Conservation (phyloP, 2,888 invertebrate genomes). For the Amphiduros pacificus region DNA sequence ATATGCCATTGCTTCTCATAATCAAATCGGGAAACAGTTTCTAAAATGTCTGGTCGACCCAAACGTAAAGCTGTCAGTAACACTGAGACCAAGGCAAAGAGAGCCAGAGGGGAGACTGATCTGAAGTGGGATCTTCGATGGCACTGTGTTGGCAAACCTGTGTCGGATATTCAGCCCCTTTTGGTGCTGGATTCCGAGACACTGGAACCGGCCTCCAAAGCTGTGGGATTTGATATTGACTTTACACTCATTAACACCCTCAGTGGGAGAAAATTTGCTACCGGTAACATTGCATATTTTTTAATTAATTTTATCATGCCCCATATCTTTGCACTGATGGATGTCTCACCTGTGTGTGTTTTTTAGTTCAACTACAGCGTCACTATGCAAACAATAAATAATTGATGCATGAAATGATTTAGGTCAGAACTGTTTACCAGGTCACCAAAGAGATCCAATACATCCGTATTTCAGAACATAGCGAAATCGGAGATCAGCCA, state of each 20-base stretch:
- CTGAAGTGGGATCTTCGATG: constrained; percentile 40
- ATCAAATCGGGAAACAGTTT: too few relatives aligned
- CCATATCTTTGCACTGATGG: too few relatives aligned
- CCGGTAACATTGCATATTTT: constrained; percentile 38
- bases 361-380: too few relatives aligned
- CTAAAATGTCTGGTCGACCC: constrained; percentile 51
- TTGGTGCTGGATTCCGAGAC: constrained; percentile 39
- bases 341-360: too few relatives aligned
- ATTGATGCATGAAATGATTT: too few relatives aligned
- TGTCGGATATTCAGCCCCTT: constrained; percentile 40
- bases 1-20: too few relatives aligned
- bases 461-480: too few relatives aligned
- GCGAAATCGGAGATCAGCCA: too few relatives aligned
- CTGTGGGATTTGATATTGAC: constrained; percentile 55
- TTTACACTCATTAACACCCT: constrained; percentile 51
- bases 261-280: constrained; percentile 51
- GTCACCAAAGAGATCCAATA: too few relatives aligned
- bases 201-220: constrained; percentile 41
- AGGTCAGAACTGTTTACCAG: too few relatives aligned
- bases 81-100: constrained; percentile 40
- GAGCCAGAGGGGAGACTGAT: constrained; percentile 48
- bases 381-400: too few relatives aligned
- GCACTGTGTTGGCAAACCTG: constrained; percentile 38
- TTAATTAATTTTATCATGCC: neutral
- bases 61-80: constrained; percentile 69